Evolutionary conservation across 2,888 invertebrate species (phyloP), one percentile per base, ranked within the genome.

Genomic region (Chymomyza procnemis): DNA sequence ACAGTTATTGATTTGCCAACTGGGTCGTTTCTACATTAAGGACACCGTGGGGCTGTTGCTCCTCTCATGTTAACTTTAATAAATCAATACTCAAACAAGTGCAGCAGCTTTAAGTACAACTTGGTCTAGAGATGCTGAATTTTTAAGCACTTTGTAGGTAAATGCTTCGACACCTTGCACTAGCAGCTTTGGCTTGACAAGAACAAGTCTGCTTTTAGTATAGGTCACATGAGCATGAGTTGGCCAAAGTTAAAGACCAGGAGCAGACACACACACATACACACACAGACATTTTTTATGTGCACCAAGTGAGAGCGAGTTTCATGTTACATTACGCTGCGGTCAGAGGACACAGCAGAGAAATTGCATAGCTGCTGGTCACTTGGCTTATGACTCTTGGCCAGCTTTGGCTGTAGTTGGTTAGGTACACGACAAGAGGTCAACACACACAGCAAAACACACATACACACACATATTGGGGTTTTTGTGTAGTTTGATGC

Each of bases 1-100:
- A 61, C 54, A 62, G 64, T 65, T 81, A 81, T 81, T 78, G 81
- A 81, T 81, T 86, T 78, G 67, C 52, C 71, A 73, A 34, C 61
- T 21, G 64, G 16, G 26, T 16, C 16, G 34, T 9, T 14, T 16
- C 14, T 4, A 50, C 18, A 50, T 19, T 50, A 12, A 41, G 34
- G 12, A 0, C 12, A 16, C 18, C n/a, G 18, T 16, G 16, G 48
- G 34, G 34, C 34, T 34, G 9, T 34, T 9, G 34, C 9, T 3
- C 48, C 9, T 3, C 48, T 48, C 4, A 22, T 1, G 26, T 26
- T 26, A 26, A 8, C 26, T 26, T 2, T 6, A 56, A 47, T 50
- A 50, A 64, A 69, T 69, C 69, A 66, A 73, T 69, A 70, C 60
- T 67, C 50, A 56, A 78, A 80, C 75, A 34, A 26, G 19, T 41